Conservation (phyloP, 2,888 invertebrate genomes). For the Trichopoda pennipes region DNA sequence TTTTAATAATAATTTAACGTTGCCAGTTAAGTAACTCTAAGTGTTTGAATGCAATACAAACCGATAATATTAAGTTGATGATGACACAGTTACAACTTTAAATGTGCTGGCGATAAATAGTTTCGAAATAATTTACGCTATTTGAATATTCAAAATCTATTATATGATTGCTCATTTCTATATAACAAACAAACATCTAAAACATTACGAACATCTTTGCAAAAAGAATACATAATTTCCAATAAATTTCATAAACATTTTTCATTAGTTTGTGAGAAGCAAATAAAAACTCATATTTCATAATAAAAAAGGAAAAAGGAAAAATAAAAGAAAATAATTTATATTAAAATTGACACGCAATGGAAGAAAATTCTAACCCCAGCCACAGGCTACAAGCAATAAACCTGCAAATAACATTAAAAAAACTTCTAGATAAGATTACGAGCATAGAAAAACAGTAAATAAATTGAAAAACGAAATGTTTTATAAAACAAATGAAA, state of each 20-base stretch:
- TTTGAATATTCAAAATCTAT: too few species aligned
- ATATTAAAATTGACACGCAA: conserved; percentile 69
- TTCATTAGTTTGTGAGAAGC: background rate
- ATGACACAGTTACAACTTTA: too few species aligned
- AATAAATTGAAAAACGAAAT: conserved; percentile 61
- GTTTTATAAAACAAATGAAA: conserved; percentile 63
- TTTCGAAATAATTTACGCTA: too few species aligned
- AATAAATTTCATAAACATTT: conserved; percentile 66
- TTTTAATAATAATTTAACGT: too few species aligned
- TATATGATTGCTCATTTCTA: too few species aligned
- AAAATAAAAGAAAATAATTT: conserved; percentile 64
- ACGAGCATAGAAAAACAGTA: conserved; percentile 16
- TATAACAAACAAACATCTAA: too few species aligned
- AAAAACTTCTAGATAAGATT: conserved; percentile 56
- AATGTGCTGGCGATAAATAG: too few species aligned
- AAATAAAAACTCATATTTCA: conserved; percentile 70
- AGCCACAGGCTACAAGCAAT: background rate
- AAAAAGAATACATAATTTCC: conserved; percentile 13
- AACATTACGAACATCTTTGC: background rate
- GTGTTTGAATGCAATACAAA: too few species aligned
- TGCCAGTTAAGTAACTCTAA: too few species aligned
- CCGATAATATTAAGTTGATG: too few species aligned
- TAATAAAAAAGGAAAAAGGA: conserved; percentile 31
- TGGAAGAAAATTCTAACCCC: conserved; percentile 20
- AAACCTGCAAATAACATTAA: conserved; percentile 26